Conservation (phyloP, 2,113 vertebrate species). For the Nansenia antarctica region DNA sequence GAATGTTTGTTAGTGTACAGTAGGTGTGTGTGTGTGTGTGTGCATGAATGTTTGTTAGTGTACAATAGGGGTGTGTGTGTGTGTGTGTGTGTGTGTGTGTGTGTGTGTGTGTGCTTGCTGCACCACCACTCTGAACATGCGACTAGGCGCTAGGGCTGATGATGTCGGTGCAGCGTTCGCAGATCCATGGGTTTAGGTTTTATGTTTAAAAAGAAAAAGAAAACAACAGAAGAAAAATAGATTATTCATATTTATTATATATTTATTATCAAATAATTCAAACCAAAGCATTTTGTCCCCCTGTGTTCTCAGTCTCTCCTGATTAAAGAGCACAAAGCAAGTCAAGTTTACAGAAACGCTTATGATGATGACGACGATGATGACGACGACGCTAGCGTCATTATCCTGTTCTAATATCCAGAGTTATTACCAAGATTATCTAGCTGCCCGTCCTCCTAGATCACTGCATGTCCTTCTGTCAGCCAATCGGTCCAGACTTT, state of each 20-base stretch:
- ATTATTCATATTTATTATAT: conserved; percentile 25
- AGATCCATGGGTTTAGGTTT: conserved; percentile 39
- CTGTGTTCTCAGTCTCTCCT: conserved; percentile 41
- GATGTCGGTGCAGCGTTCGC: conserved; percentile 29
- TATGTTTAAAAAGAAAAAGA: conserved; percentile 31
- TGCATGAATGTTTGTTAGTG: neutral
- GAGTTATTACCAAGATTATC: neutral
- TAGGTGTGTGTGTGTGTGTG: conserved; percentile 8
- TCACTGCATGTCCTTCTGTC: conserved; percentile 54
- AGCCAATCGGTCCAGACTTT: conserved; percentile 15
- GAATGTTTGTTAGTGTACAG: conserved; percentile 5
- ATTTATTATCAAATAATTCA: conserved; percentile 38
- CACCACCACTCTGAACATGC: neutral
- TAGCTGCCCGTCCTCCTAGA: conserved; percentile 6
- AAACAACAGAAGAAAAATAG: neutral
- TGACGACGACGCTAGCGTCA: neutral
- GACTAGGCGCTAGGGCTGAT: conserved; percentile 22
- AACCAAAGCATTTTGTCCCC: conserved; percentile 62
- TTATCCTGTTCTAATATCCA: too few species aligned
- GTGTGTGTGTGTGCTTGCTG: neutral
- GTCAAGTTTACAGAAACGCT: conserved; percentile 61
- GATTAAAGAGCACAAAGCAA: conserved; percentile 68
- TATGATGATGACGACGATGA: neutral
- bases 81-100: conserved; percentile 23
- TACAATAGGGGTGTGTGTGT: conserved; percentile 24